phyloP scores from a whole-genome alignment of 2,797 vertebrate genomes.

The Sebastes trivittatus region DNA sequence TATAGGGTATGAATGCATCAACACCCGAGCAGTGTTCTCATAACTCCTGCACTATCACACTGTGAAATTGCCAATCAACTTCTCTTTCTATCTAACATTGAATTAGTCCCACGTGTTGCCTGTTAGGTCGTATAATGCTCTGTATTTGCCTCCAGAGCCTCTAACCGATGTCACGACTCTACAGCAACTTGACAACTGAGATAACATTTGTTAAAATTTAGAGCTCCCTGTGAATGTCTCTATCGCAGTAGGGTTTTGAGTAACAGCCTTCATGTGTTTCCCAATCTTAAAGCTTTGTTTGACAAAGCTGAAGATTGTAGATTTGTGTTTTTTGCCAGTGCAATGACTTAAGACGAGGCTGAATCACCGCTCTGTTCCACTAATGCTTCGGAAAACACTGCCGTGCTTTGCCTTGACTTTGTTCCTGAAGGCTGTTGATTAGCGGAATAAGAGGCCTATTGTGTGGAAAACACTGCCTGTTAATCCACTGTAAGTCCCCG shows the following conservation, averaged over 20 bases:
- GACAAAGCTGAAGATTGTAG: constrained; percentile 54
- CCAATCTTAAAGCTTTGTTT: constrained; percentile 49
- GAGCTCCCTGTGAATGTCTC: neutral
- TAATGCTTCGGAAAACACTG: constrained; percentile 54
- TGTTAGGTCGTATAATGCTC: neutral
- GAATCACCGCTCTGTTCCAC: constrained; percentile 63
- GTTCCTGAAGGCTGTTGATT: constrained; percentile 58
- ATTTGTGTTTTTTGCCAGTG: constrained; percentile 57
- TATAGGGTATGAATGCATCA: neutral
- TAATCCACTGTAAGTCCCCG: constrained; percentile 64
- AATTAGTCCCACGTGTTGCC: neutral
- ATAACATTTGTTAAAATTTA: constrained; percentile 8
- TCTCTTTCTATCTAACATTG: neutral
- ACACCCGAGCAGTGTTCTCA: neutral
- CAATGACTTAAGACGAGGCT: constrained; percentile 47
- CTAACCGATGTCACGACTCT: neutral
- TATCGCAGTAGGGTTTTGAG: constrained; percentile 12
- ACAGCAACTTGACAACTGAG: neutral
- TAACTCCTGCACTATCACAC: neutral
- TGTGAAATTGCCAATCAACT: neutral
- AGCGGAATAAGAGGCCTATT: constrained; percentile 62
- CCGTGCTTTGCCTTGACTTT: constrained; percentile 45
- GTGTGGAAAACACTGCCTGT: constrained; percentile 55
- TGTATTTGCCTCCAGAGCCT: neutral
- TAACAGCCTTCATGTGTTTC: constrained; percentile 34